Percentiles rank a stretch among this genome's conserved stretches.
These are phyloP conservation scores for Mercenaria mercenaria DNA, from an alignment of 1,140 invertebrate species.

Conservation along the genomic window DNA sequence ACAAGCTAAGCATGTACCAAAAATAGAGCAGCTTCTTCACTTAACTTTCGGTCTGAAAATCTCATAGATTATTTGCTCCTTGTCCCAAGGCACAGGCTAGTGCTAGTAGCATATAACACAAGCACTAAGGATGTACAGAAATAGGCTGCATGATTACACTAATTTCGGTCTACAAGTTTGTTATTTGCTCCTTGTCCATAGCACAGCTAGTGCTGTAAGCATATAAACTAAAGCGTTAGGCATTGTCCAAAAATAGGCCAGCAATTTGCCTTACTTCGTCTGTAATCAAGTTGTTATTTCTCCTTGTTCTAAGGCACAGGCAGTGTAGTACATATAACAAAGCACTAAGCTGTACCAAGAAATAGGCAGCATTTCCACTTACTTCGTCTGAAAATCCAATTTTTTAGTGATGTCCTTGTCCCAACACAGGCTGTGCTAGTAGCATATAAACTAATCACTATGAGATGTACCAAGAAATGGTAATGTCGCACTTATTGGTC, in stretches of 20 bases:
- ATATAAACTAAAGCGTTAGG: neutral
- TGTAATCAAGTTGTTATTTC: neutral
- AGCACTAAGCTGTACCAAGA: constrained; percentile 23
- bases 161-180: neutral
- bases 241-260: constrained; percentile 7
- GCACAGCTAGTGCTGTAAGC: constrained; percentile 15
- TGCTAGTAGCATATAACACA: neutral
- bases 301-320: constrained; percentile 24
- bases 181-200: neutral
- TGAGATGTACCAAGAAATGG: neutral
- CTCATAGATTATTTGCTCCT: neutral
- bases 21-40: neutral
- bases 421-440: constrained; percentile 13
- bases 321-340: constrained; percentile 4
- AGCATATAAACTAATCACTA: constrained; percentile 10
- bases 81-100: neutral
- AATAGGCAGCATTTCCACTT: neutral
- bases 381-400: neutral
- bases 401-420: neutral
- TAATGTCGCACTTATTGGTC: neutral
- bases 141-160: neutral
- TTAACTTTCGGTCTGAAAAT: no score
- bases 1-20: neutral
- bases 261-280: neutral
- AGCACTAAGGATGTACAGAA: neutral